Evolutionary conservation across 2,888 invertebrate genomes (phyloP), one percentile per base, ranked within the genome.

Genomic region (Lissocephala sabroskyi): DNA sequence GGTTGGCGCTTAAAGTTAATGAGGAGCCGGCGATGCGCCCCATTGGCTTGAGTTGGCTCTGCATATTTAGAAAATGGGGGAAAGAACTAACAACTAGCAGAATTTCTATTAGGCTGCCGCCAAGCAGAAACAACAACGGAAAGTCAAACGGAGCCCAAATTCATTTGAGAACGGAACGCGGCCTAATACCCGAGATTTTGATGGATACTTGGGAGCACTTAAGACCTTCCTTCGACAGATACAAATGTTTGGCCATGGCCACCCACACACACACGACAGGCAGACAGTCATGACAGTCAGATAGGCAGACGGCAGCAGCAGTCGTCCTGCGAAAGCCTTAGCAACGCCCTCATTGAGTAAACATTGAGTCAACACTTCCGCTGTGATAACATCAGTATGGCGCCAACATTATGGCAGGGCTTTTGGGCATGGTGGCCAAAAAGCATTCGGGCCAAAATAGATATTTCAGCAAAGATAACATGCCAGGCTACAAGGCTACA

Each of bases 341-440:
- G 62, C 62, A 56, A 68, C 71, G 68, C 71, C 71, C 71, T 74
- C 73, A 74, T 71, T 71, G 71, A 74, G 71, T 73, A 74, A 74
- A 71, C 73, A 74, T 73, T 74, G 74, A 73, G 73, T 74, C 73
- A 73, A 73, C 73, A 73, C 71, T 71, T 71, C 74, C 71, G 74
- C 59, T 57, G 54, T 59, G 74, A 74, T 74, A 71, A 66, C 71
- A 73, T 73, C 73, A 73, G 60, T 66, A 66, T 73, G 73, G 73
- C 73, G 73, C 73, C 73, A 73, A 66, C 66, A 68, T 73, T 65
- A 74, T 71, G 58, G 59, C 56, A 52, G 64, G 26, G 29, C 36
- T 36, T 45, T 28, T 45, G 35, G 10, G 9, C 26, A 13, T 23
- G 30, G n/a, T 30, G 50, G 63, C 60, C 62, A 51, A 55, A 35